A percentile compares a stretch with the other conserved stretches of the same genome.
Conservation (phyloP, 2,113 vertebrate genomes). For the Nyctereutes procyonoides region DNA sequence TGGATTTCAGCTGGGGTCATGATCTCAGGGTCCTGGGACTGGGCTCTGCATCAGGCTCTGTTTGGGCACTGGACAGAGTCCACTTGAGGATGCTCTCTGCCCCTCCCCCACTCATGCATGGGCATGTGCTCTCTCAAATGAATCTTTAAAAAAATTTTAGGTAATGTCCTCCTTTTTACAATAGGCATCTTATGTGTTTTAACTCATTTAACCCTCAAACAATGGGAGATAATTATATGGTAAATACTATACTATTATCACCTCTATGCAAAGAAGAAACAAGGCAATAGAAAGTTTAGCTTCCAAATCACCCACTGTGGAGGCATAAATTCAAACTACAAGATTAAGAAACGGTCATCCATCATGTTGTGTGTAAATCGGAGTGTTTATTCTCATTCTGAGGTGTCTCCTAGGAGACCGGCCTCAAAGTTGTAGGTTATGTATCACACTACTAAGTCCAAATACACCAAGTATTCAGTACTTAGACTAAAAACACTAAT, state of each 20-base stretch:
- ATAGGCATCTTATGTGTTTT: background rate
- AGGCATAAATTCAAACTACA: background rate
- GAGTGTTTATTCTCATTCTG: background rate
- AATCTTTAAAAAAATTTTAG: background rate
- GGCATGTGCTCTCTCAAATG: background rate
- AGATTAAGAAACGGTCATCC: background rate
- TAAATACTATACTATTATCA: background rate
- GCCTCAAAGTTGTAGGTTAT: background rate
- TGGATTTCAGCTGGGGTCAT: background rate
- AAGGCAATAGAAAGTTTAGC: background rate
- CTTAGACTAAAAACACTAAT: background rate
- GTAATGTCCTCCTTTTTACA: background rate
- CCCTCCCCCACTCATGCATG: background rate
- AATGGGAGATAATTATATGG: background rate
- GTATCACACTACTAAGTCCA: background rate
- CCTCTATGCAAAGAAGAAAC: background rate
- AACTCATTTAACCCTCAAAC: background rate
- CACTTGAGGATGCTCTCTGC: background rate
- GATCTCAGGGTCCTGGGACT: background rate
- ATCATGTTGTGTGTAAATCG: background rate
- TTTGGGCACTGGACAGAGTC: background rate
- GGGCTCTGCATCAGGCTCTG: background rate
- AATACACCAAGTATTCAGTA: background rate
- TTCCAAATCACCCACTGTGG: background rate
- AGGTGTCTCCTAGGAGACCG: background rate